phyloP scores from a whole-genome alignment of 2,113 vertebrate genomes.

The Sorex araneus region DNA sequence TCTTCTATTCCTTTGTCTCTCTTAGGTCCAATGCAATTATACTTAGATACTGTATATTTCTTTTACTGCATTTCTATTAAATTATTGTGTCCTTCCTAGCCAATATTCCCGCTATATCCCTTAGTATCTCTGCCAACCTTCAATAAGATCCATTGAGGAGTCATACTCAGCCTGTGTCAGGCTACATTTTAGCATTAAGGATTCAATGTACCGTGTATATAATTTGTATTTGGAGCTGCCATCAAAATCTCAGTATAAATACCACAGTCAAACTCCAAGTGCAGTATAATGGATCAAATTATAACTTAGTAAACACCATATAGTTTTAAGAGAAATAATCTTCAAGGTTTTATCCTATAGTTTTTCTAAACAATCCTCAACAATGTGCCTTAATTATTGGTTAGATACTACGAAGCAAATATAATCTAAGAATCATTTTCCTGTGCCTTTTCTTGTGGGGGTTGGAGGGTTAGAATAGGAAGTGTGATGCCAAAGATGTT shows the following conservation, averaged over 20 bases:
- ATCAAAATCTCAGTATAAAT: neutral
- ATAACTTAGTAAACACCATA: neutral
- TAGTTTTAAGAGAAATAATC: neutral
- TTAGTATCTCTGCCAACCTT: neutral
- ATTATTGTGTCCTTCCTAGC: too few species aligned
- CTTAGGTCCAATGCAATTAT: neutral
- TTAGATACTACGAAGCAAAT: neutral
- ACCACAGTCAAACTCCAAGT: conserved; percentile 12
- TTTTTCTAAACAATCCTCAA: neutral
- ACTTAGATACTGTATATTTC: neutral
- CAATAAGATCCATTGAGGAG: neutral
- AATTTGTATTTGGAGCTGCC: neutral
- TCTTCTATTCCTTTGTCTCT: neutral
- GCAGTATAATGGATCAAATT: neutral
- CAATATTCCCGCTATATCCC: too few species aligned
- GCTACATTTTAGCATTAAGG: neutral
- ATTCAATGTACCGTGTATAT: neutral
- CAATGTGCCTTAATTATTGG: neutral
- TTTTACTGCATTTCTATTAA: neutral
- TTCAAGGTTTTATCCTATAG: neutral
- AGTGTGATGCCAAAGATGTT: too few species aligned
- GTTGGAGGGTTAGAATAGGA: too few species aligned
- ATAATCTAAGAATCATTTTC: neutral
- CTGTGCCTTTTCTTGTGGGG: neutral
- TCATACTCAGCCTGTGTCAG: neutral